phyloP scores from a whole-genome alignment of 1,140 invertebrate species.

The Pseudomyrmex dendroicus region DNA sequence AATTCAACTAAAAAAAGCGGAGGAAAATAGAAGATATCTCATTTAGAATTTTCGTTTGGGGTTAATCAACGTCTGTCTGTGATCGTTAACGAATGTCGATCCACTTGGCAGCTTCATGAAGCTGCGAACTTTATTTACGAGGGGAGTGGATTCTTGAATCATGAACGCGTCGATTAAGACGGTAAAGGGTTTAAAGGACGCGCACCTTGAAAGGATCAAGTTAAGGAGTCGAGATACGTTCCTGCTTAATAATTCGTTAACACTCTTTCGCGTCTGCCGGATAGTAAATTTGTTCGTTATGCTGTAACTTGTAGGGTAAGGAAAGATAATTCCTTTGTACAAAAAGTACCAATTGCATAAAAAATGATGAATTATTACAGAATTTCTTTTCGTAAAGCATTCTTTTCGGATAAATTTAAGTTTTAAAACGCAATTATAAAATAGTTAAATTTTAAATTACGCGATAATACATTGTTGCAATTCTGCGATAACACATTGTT shows the following conservation, averaged over 20 bases:
- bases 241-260: conserved; percentile 50
- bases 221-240: conserved; percentile 22
- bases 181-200: conserved; percentile 41
- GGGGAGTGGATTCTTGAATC: conserved; percentile 36
- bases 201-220: conserved; percentile 46
- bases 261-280: conserved; percentile 29
- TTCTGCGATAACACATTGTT: background rate
- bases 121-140: conserved; percentile 63
- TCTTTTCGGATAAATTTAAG: background rate
- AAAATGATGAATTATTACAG: conserved; percentile 41
- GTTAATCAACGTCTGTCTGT: conserved; percentile 23
- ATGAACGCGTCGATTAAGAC: conserved; percentile 55
- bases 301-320: conserved; percentile 24
- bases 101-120: conserved; percentile 21
- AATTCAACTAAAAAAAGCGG: conserved; percentile 15
- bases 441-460: background rate
- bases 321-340: background rate
- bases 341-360: background rate
- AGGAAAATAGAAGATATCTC: background rate
- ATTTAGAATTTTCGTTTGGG: conserved; percentile 9
- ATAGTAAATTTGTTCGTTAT: conserved; percentile 28
- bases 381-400: background rate
- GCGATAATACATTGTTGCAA: too few species aligned
- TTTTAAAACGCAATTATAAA: background rate
- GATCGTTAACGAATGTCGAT: conserved; percentile 23